phyloP scores from a whole-genome alignment of 2,113 vertebrate species.

The Heloderma charlesbogerti region DNA sequence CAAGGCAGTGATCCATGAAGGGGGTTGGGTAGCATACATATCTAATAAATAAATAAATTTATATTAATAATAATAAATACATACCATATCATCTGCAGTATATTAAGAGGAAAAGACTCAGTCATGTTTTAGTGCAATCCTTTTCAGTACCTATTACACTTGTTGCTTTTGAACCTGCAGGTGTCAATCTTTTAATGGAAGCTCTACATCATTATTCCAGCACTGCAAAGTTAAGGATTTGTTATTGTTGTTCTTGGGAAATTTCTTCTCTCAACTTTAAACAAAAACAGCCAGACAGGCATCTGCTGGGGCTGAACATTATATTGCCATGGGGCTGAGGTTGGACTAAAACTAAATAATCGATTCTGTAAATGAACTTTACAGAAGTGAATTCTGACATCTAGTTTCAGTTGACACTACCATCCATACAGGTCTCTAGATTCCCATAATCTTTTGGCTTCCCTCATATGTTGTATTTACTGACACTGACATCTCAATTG shows the following conservation, averaged over 20 bases:
- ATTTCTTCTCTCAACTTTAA: neutral
- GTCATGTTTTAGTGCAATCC: neutral
- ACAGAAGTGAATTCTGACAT: neutral
- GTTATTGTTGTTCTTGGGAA: neutral
- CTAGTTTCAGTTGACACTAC: neutral
- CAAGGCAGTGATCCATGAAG: too few relatives aligned
- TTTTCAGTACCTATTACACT: neutral
- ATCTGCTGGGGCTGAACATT: neutral
- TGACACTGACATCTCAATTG: neutral
- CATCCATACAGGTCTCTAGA: neutral
- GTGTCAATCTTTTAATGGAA: neutral
- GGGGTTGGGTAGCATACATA: too few relatives aligned
- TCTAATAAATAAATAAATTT: too few relatives aligned
- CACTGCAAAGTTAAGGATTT: neutral
- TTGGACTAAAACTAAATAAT: neutral
- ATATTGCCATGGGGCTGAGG: neutral
- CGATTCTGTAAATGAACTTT: neutral
- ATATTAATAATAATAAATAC: too few relatives aligned
- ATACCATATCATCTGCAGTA: neutral
- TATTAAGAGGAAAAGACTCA: neutral
- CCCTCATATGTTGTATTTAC: neutral
- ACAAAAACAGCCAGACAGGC: neutral
- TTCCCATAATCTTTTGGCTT: neutral
- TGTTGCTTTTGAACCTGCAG: neutral
- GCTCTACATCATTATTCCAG: neutral